Conservation (phyloP, 2,113 vertebrate genomes). For the Sylvia atricapilla region DNA sequence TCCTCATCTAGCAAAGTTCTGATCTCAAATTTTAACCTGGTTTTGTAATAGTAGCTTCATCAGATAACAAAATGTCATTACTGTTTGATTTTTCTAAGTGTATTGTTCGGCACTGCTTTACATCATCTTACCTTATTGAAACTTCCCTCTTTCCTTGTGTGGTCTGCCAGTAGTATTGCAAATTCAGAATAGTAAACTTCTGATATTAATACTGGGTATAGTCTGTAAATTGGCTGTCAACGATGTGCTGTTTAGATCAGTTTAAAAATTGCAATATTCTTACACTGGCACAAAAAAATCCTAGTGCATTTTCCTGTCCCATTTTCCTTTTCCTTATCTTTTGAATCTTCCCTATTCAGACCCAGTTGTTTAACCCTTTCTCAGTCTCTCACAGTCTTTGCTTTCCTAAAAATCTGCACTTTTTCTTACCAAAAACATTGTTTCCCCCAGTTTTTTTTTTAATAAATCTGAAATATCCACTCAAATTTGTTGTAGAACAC, state of each 20-base stretch:
- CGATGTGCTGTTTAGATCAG: not conserved
- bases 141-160: slow-evolving; percentile 13
- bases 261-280: not conserved
- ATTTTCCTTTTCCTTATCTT: slow-evolving; percentile 19
- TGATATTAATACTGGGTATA: not conserved
- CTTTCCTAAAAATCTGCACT: not conserved
- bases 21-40: slow-evolving; percentile 36
- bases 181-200: not conserved
- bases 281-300: slow-evolving; percentile 5
- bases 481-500: slow-evolving; percentile 55
- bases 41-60: slow-evolving; percentile 28
- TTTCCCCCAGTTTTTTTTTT: not conserved
- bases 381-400: not conserved
- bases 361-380: slow-evolving; percentile 3
- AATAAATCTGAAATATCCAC: slow-evolving; percentile 41
- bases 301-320: slow-evolving; percentile 31
- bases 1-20: slow-evolving; percentile 47
- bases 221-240: slow-evolving; percentile 1
- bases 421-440: slow-evolving; percentile 15
- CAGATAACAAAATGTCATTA: not conserved
- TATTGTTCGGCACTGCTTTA: slow-evolving; percentile 28
- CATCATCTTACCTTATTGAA: slow-evolving; percentile 1
- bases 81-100: not conserved
- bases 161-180: slow-evolving; percentile 25
- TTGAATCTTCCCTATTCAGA: slow-evolving; percentile 7